phyloP scores from a whole-genome alignment of 2,888 invertebrate genomes.

The Eupithecia inturbata region DNA sequence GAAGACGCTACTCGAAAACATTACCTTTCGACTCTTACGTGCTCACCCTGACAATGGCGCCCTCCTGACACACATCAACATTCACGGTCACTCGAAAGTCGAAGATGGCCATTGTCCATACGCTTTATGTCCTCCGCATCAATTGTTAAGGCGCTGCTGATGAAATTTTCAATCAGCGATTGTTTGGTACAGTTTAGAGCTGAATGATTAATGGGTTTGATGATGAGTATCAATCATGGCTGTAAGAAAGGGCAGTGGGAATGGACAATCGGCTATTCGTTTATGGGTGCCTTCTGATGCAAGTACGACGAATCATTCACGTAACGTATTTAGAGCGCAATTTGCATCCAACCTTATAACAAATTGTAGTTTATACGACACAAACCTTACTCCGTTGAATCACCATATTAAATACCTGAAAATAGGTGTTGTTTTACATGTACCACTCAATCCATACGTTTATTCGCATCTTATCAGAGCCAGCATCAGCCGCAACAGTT shows the following conservation, averaged over 20 bases:
- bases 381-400: neutral
- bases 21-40: slow-evolving; percentile 61
- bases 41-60: slow-evolving; percentile 62
- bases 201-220: slow-evolving; percentile 23
- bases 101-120: slow-evolving; percentile 42
- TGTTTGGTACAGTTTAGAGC: slow-evolving; percentile 21
- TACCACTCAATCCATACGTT: slow-evolving; percentile 36
- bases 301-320: neutral
- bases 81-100: slow-evolving; percentile 72
- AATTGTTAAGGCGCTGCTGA: slow-evolving; percentile 33
- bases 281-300: neutral
- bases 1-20: slow-evolving; percentile 30
- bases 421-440: slow-evolving; percentile 28
- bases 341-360: neutral
- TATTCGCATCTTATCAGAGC: slow-evolving; percentile 56
- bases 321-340: neutral
- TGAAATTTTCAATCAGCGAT: slow-evolving; percentile 28
- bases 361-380: neutral
- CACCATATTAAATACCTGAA: neutral
- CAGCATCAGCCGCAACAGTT: slow-evolving; percentile 70
- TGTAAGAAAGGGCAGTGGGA: neutral
- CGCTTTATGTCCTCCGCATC: slow-evolving; percentile 34
- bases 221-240: slow-evolving; percentile 16
- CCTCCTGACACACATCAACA: slow-evolving; percentile 68
- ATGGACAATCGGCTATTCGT: neutral